Evolutionary conservation across 2,113 vertebrate species (phyloP).

Genomic region (Corvus cornix): DNA sequence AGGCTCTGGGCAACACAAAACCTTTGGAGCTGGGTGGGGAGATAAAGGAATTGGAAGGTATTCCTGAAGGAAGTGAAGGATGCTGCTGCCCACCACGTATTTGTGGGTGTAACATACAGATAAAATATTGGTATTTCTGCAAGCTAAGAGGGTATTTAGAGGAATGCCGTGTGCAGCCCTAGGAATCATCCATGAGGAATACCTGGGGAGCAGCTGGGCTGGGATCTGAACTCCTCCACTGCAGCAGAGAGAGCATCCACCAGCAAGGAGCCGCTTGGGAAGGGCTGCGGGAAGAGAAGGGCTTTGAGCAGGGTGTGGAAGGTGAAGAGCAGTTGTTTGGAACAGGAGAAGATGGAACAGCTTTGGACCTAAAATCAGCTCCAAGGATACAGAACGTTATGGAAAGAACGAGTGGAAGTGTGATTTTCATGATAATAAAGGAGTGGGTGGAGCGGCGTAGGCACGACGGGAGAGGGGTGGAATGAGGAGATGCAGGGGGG

Average conservation of each 20-base stretch:
- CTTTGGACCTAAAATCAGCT: conserved; percentile 10
- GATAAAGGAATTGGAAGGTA: neutral
- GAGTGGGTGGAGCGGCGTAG: neutral
- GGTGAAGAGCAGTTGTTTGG: neutral
- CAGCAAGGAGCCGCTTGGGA: neutral
- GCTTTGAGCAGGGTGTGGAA: neutral
- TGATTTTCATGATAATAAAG: neutral
- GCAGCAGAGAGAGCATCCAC: neutral
- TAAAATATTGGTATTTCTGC: neutral
- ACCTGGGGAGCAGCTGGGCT: neutral
- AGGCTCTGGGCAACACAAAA: neutral
- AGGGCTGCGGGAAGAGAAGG: neutral
- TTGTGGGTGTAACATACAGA: neutral
- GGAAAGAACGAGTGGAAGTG: neutral
- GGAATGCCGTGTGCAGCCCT: neutral
- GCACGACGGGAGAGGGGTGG: neutral
- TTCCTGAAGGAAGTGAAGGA: neutral
- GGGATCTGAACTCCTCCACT: neutral
- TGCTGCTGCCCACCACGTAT: neutral
- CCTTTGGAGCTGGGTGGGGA: neutral
- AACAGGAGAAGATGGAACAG: neutral
- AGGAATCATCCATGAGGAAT: neutral
- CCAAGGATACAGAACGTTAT: neutral
- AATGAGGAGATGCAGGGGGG: neutral
- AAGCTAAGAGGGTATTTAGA: neutral